Evolutionary conservation across 1,140 invertebrate species (phyloP), one percentile per base, ranked within the genome.

Genomic region (Formica selysi): DNA sequence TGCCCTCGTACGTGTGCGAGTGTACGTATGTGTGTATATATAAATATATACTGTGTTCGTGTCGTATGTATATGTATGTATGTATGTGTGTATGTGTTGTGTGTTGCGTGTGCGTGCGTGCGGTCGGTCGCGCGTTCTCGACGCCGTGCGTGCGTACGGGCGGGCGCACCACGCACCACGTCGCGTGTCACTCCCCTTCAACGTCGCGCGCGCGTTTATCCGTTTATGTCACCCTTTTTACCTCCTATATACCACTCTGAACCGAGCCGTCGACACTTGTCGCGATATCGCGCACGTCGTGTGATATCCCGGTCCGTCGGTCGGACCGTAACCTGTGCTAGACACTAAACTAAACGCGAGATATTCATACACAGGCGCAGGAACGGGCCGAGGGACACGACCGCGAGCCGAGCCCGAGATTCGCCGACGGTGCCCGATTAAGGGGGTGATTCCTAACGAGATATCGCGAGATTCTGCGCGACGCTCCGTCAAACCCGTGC

Each of bases 341-440:
- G 38, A 44, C 29, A 74, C 68, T 44, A 83, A 83, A 73, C 68
- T 73, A 61, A 83, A 65, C 59, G 26, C 41, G 68, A 83, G 79
- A 83, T 10, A 44, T 73, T 83, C 36, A 71, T 61, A 81, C 51
- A 26, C 79, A 22, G 44, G 79, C 54, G 16, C 32, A 71, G 44
- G 32, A 73, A 22, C 48, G 48, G 44, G 13, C 16, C 48, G 48
- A 19, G 48, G 48, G 4, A 51, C 57, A 78, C 59, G 74, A n/a
- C 51, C 71, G 32, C 36, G 38, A 83, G n/a, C 79, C 79, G 79
- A 83, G 68, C 79, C 68, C 79, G 68, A 83, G 38, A 83, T 73
- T 62, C 68, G 68, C 79, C 79, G 79, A 83, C 79, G 54, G 54
- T 59, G 29, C 68, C 79, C 79, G 79, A 83, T 83, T 62, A 62